Evolutionary conservation across 2,888 invertebrate genomes (phyloP).

Genomic region (Leptarthrus brevirostris): DNA sequence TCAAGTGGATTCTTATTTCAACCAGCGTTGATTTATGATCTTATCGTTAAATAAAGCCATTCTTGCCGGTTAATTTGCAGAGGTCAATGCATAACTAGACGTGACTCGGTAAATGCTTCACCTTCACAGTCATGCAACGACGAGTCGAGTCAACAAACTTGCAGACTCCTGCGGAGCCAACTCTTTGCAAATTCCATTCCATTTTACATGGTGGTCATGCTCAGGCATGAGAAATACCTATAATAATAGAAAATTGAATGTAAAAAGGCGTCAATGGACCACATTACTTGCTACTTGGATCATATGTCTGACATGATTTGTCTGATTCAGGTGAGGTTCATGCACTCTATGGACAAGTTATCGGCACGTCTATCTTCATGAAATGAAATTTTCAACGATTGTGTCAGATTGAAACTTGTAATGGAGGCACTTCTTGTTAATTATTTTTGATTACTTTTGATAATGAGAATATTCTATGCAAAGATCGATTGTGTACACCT

Average conservation of each 20-base stretch:
- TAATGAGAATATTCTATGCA: neutral
- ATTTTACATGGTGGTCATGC: neutral
- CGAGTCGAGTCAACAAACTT: neutral
- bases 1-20: neutral
- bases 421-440: neutral
- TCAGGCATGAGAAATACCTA: neutral
- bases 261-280: slow-evolving; percentile 10
- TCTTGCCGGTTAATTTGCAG: slow-evolving; percentile 10
- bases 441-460: slow-evolving; percentile 11
- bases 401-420: neutral
- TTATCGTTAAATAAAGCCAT: slow-evolving; percentile 13
- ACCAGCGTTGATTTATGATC: slow-evolving; percentile 8
- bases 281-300: neutral
- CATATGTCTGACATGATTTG: neutral
- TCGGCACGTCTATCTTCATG: neutral
- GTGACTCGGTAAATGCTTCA: neutral
- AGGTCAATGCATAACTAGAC: slow-evolving; percentile 13
- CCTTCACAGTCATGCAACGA: slow-evolving; percentile 1
- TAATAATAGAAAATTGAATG: slow-evolving; percentile 15
- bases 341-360: neutral
- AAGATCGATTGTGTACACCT: neutral
- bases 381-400: slow-evolving; percentile 10
- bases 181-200: neutral
- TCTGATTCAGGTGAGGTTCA: neutral
- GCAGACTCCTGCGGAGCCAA: neutral